Evolutionary conservation across 2,113 vertebrate species (phyloP), one percentile per base, ranked within the genome.

Genomic region (Pimephales promelas): DNA sequence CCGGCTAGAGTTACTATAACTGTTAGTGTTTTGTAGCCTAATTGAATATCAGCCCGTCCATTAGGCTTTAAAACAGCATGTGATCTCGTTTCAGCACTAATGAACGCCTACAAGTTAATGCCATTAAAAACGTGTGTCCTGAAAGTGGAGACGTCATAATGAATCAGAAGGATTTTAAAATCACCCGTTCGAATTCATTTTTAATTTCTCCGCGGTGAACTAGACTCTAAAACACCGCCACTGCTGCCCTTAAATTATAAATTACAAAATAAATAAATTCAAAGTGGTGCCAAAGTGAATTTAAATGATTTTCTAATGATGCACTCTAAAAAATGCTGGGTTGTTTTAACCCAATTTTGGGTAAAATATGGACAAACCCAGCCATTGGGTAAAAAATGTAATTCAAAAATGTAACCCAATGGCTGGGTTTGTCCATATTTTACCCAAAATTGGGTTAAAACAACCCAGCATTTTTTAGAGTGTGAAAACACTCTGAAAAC

Each of bases 1-100:
- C 49, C 14, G 47, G 14, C 47, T n/a, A n/a, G 20, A 78, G 34
- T 56, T 40, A 14, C 20, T 40, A 10, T 40, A 40, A 40, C 40
- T 14, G 31, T 59, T 77, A 24, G 31, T 57, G 74, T 43, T 59
- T 22, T 26, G 76, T 79, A 28, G 28, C 28, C 28, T 28, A 79
- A 79, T 61, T 62, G 36, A 34, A 79, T 45, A 79, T 28, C 56
- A 62, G 22, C 36, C 76, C 36, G 36, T 61, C 13, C 75, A 61
- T 78, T 78, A 61, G 75, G 75, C 75, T 78, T 78, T 43, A 78
- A 61, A 78, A 61, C 56, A 78, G 31, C 75, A 5, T 40, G 34
- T 45, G 34, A 61, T 61, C 75, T 61, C 56, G 34, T 78, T 78
- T 78, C 56, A 45, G 28, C 56, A 7, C 56, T 78, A 45, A 78